Conservation (phyloP, 2,113 vertebrate genomes). For the Isurus oxyrinchus region DNA sequence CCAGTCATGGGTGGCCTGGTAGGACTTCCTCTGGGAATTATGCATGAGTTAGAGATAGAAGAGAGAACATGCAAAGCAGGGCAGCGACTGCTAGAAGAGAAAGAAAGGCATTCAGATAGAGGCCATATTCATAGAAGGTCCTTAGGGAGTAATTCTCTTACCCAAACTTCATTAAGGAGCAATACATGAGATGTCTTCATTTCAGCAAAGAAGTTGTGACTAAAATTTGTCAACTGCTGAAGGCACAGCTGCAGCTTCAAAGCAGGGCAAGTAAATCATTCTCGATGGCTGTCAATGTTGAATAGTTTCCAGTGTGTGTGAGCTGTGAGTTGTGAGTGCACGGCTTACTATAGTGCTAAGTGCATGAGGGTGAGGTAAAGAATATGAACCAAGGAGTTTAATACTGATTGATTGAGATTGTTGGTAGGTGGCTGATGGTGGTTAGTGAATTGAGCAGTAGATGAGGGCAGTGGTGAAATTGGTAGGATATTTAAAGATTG, state of each 20-base stretch:
- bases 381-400: background rate
- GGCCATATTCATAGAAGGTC: too few species aligned
- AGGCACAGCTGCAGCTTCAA: background rate
- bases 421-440: background rate
- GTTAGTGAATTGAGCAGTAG: background rate
- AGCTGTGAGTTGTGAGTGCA: too few species aligned
- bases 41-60: too few species aligned
- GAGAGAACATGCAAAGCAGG: too few species aligned
- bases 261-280: background rate
- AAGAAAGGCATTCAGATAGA: too few species aligned
- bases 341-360: too few species aligned
- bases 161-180: background rate
- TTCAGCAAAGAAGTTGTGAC: background rate
- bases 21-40: too few species aligned
- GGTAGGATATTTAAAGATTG: background rate
- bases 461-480: background rate
- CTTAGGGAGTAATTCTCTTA: too few species aligned
- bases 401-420: background rate
- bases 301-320: background rate
- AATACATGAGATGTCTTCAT: background rate
- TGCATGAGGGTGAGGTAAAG: background rate
- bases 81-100: too few species aligned
- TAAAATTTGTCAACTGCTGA: background rate
- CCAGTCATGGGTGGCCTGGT: too few species aligned
- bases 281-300: background rate